Percentiles rank a stretch among this genome's conserved stretches.
phyloP scores from a whole-genome alignment of 2,888 invertebrate genomes.

The Eupithecia abbreviata region DNA sequence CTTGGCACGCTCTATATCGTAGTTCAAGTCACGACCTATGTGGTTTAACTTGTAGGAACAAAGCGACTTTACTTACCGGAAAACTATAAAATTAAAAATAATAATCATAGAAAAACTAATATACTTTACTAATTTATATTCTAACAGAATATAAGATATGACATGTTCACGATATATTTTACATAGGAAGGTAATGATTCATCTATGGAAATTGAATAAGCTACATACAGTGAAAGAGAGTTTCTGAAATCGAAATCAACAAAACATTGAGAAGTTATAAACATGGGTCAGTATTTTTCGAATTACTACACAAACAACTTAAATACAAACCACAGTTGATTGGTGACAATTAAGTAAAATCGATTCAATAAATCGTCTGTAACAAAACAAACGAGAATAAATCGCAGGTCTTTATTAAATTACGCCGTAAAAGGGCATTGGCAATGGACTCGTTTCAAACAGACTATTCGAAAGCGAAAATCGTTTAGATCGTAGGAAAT shows the following conservation, averaged over 20 bases:
- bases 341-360: constrained; percentile 4
- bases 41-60: constrained; percentile 16
- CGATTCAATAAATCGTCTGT: constrained; percentile 12
- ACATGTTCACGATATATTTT: neutral
- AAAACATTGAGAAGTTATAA: neutral
- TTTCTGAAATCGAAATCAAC: neutral
- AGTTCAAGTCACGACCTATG: constrained; percentile 63
- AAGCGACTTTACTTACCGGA: constrained; percentile 19
- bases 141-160: neutral
- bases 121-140: neutral
- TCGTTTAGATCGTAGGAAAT: constrained; percentile 62
- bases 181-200: neutral
- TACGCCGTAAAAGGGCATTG: constrained; percentile 58
- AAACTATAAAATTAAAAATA: neutral
- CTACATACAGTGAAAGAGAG: neutral
- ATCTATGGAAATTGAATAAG: neutral
- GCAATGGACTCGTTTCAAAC: constrained; percentile 63
- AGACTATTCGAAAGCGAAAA: constrained; percentile 73
- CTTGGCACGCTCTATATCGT: constrained; percentile 66
- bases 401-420: constrained; percentile 48
- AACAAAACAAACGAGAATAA: constrained; percentile 14
- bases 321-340: constrained; percentile 1
- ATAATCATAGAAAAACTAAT: neutral
- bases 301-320: neutral
- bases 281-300: neutral